Evolutionary conservation across 2,888 invertebrate genomes (phyloP).

Genomic region (Mythimna impura): DNA sequence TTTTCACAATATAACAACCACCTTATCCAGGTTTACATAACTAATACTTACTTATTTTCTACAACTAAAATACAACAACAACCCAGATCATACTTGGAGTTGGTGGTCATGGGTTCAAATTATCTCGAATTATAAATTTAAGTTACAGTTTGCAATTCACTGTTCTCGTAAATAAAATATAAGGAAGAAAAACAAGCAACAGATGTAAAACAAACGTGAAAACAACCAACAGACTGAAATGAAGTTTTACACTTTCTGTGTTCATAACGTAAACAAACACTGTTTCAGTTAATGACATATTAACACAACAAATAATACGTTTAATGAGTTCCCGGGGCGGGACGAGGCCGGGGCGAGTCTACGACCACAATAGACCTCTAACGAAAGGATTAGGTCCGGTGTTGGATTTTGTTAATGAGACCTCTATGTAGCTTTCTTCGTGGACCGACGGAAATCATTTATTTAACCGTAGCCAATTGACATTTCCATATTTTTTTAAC

Average conservation of each 20-base stretch:
- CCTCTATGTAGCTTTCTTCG: slow-evolving; percentile 82
- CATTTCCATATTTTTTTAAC: slow-evolving; percentile 77
- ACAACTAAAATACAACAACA: too few relatives aligned
- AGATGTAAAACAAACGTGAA: slow-evolving; percentile 21
- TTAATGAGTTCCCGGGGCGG: slow-evolving; percentile 64
- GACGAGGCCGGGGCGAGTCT: slow-evolving; percentile 53
- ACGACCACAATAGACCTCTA: slow-evolving; percentile 84
- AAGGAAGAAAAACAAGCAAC: slow-evolving; percentile 5
- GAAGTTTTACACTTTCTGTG: slow-evolving; percentile 38
- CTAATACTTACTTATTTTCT: too few relatives aligned
- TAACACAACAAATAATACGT: slow-evolving; percentile 72
- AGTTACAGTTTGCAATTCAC: neutral
- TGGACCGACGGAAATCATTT: slow-evolving; percentile 83
- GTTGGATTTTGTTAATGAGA: slow-evolving; percentile 85
- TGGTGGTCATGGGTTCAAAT: too few relatives aligned
- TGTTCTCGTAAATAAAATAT: neutral
- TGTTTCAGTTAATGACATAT: slow-evolving; percentile 67
- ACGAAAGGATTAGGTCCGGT: slow-evolving; percentile 89
- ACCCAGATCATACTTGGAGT: too few relatives aligned
- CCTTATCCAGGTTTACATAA: too few relatives aligned
- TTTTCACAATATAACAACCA: too few relatives aligned
- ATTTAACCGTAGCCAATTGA: slow-evolving; percentile 84
- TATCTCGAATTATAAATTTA: too few relatives aligned
- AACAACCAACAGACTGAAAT: slow-evolving; percentile 31
- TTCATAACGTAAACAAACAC: slow-evolving; percentile 52